phyloP scores from a whole-genome alignment of 2,797 vertebrate genomes.

The Chanos chanos region DNA sequence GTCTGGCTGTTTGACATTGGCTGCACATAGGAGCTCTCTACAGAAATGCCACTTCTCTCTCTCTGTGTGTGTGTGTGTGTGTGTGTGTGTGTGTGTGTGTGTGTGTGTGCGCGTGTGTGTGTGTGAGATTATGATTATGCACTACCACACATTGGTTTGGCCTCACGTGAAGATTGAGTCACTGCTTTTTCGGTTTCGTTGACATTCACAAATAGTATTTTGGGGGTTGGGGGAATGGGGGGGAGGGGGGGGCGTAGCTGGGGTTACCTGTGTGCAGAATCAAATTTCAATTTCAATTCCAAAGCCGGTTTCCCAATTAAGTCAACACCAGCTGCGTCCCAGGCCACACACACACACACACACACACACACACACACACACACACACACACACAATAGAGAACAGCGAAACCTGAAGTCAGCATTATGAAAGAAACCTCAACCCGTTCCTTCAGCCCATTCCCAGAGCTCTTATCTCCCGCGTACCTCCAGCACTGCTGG shows the following conservation, averaged over 20 bases:
- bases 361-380: neutral
- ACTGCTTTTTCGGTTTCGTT: neutral
- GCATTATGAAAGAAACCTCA: slow-evolving; percentile 28
- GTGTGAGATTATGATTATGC: neutral
- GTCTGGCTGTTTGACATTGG: no score
- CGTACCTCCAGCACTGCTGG: slow-evolving; percentile 2
- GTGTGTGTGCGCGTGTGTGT: neutral
- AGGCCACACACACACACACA: neutral
- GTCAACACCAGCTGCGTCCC: no score
- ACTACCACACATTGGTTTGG: neutral
- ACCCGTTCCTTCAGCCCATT: slow-evolving; percentile 2
- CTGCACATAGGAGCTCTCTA: neutral
- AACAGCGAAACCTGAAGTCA: slow-evolving; percentile 10
- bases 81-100: neutral
- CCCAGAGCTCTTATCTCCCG: slow-evolving; percentile 5
- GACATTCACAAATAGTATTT: neutral
- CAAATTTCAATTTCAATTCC: no score
- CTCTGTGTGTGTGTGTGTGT: no score
- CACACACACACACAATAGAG: neutral
- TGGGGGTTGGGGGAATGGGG: no score
- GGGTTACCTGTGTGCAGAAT: no score
- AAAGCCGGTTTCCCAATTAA: no score
- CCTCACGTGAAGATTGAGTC: neutral
- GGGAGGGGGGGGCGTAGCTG: no score
- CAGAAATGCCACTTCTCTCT: neutral